Base-by-base conservation (phyloP, 1,140 invertebrate genomes). In the Panulirus ornatus region DNA sequence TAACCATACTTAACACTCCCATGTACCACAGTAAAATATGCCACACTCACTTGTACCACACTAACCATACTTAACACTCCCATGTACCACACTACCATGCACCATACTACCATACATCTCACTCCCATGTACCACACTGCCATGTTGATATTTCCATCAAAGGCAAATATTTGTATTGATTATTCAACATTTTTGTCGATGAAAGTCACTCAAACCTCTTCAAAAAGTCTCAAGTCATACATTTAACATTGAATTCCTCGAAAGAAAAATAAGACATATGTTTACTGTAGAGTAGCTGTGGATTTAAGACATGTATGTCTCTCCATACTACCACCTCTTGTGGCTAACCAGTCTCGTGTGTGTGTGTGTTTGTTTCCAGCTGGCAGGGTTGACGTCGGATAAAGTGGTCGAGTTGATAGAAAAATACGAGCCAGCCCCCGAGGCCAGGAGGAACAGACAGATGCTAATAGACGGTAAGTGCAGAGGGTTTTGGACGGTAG, bases 381-480 rank as follows among this genome's bases (percentile, higher is more conserved):
- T 95, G 94, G 92, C 94, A 51, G 94, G 94, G 70, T 93, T 95
- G 47, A 95, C 94, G 9, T 93, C 94, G 88, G 95, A 94, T 44
- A 93, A 94, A 40, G 95, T 95, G 93, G 93, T 94, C 88, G 94
- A 95, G 89, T 93, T 96, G 47, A 95, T 96, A 83, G 93, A 95
- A 73, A 93, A 94, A 86, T 95, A 94, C 93, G 96, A 96, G 93
- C 95, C 95, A 27, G 95, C 95, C 5, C 93, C 94, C 71, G 95
- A 96, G 93, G 95, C 95, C 0, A 93, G 94, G 79, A 93, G 93
- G 88, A 94, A 95, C 92, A 94, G 94, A 44, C 94, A 95, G 90
- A 93, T 96, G 63, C 30, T 58, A 19, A 58, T 58, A 58, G 54
- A 58, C 19, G 54, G 54, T 58, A 22, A 58, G 54, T 58, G 3